Evolutionary conservation across 2,888 invertebrate genomes (phyloP), one percentile per base, ranked within the genome.

Genomic region (Diploptera punctata): DNA sequence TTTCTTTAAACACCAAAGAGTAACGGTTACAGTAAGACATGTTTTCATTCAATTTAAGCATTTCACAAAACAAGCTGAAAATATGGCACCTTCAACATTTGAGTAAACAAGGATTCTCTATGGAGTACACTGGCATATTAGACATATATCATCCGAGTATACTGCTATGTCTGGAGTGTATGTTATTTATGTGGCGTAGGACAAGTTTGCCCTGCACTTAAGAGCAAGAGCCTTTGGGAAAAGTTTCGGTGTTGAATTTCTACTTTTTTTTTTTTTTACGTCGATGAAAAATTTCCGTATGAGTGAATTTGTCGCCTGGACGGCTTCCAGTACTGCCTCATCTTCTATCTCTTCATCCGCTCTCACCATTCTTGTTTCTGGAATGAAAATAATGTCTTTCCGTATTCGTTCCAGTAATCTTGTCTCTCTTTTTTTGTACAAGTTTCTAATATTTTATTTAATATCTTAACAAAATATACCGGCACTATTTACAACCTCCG

Each of bases 241-340:
- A 52, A 52, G 52, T 52, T 52, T 52, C 24, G 21, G 0, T 52
- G 52, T 52, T 19, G 52, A 52, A 52, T 52, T 52, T 24, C 24
- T 52, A 24, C 24, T 24, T 52, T 52, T 52, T 21, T 24, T 3
- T 52, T 10, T 21, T 3, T 24, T 16, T 24, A 13, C 13, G 52
- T 24, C 24, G 24, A 52, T 52, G 24, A 52, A 52, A 52, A 24
- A 52, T 52, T 52, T 52, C 52, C 52, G 52, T 52, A 52, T 52
- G 21, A 52, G 52, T 52, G 52, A 52, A 21, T 52, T 21, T 52
- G 52, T 52, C 52, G 52, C 24, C 52, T 52, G 52, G 52, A 52
- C 52, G 21, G 52, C 2, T 52, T 52, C 52, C 52, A 52, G 19
- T 18, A 10, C 52, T 16, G 19, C 16, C 52, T 52, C 52, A 5